Evolutionary conservation across 2,113 vertebrate species (phyloP).

Genomic region (Scolopax mira): DNA sequence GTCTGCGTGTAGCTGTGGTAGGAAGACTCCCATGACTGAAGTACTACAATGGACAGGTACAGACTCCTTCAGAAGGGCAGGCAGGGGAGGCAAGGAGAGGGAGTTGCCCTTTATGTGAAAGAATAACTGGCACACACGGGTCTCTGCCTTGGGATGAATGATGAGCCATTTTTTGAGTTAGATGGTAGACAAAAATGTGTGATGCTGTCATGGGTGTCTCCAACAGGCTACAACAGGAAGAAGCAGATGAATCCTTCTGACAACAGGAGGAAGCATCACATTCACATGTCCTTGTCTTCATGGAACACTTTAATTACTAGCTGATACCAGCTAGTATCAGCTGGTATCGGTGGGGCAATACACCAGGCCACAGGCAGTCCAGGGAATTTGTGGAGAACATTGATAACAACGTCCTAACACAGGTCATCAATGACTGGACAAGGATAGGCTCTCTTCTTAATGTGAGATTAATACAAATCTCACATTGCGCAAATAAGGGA

Average conservation of each 20-base stretch:
- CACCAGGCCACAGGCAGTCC: background rate
- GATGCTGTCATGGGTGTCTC: background rate
- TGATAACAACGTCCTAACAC: background rate
- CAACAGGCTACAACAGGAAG: background rate
- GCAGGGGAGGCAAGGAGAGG: background rate
- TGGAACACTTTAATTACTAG: background rate
- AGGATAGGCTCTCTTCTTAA: background rate
- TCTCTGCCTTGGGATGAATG: background rate
- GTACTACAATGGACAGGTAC: background rate
- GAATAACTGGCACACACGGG: background rate
- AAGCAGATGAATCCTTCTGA: background rate
- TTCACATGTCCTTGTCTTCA: background rate
- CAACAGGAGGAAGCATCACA: background rate
- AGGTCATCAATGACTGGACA: background rate
- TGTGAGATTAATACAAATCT: too few species aligned
- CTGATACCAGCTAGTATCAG: background rate
- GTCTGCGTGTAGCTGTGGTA: background rate
- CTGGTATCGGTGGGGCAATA: background rate
- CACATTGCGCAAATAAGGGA: background rate
- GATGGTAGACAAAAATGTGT: background rate
- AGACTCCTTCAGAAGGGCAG: background rate
- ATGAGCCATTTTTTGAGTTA: background rate
- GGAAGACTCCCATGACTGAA: background rate
- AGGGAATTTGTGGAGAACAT: background rate
- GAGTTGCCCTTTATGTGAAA: background rate